Base-by-base conservation (phyloP, 2,113 vertebrate genomes). In the Myiagra hebetior region DNA sequence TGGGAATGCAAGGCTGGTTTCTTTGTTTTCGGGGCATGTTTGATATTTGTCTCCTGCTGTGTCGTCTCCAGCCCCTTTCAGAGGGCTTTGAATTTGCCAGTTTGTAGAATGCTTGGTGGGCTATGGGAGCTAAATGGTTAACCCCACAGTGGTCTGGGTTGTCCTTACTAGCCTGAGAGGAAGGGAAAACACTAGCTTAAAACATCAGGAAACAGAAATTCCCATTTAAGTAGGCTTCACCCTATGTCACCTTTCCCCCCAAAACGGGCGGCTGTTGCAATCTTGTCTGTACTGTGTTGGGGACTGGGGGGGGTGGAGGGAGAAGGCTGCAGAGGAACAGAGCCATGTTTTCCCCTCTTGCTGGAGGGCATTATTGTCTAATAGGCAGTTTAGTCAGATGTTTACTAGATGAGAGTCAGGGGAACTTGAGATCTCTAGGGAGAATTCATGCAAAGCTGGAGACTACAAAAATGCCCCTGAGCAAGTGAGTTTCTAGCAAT, bases 361-460 rank as follows among this genome's bases (percentile, higher is more conserved):
- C 96, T 93, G 53, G 53, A 94, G 72, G 92, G 76, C 76, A 74
- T 93, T 88, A 70, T 76, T 78, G 59, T 77, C 76, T 95, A 95
- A 96, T 94, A 95, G 93, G 91, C 94, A 95, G 68, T 97, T 97
- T 95, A 97, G 91, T 97, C 88, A 94, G 87, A 89, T 94, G 75
- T 83, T 91, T 94, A 89, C 87, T 91, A 91, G 88, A 95, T 96
- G 96, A 91, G 94, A 94, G 90, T 80, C 88, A 3, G 56, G 93
- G 91, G 97, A 86, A 79, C 68, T 93, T 64, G 50, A 6, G 13
- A 41, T 92, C 96, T 95, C 95, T 60, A 59, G 96, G 95, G 95
- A 96, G 78, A 95, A 90, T 85, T 95, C 69, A 77, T 91, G 85
- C 39, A 84, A 96, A 96, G 50, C 93, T 90, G 77, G 20, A 89